Conservation (phyloP, 2,888 invertebrate genomes). For the Synergus umbraculus region DNA sequence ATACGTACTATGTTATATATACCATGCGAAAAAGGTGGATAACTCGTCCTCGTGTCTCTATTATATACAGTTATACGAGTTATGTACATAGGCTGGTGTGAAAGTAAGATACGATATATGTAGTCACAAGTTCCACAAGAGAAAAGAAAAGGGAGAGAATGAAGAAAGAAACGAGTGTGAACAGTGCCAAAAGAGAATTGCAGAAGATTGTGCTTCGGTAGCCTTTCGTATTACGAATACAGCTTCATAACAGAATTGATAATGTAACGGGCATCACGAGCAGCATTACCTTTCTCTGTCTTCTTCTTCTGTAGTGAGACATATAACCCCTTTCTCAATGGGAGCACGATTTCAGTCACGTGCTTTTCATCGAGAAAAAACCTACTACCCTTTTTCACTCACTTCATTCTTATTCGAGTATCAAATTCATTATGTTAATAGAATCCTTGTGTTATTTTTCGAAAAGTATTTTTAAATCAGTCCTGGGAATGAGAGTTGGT, state of each 20-base stretch:
- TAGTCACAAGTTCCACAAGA: constrained; percentile 44
- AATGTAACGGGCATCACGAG: constrained; percentile 74
- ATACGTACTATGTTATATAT: too few species aligned
- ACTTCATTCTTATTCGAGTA: neutral
- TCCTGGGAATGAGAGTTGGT: too few species aligned
- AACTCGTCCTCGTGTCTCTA: constrained; percentile 9
- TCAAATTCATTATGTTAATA: too few species aligned
- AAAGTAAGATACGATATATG: constrained; percentile 55
- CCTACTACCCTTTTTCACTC: constrained; percentile 7
- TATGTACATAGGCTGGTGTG: constrained; percentile 23
- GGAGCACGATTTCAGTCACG: constrained; percentile 63
- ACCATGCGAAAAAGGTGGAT: neutral
- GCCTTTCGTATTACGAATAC: constrained; percentile 74
- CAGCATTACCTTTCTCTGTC: constrained; percentile 57
- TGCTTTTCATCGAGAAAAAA: constrained; percentile 38
- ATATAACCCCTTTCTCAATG: constrained; percentile 67
- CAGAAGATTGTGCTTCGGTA: constrained; percentile 68
- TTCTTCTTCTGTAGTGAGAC: constrained; percentile 48
- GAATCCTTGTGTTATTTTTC: too few species aligned
- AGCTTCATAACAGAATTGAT: constrained; percentile 76
- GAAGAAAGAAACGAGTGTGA: constrained; percentile 36
- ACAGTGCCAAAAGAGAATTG: constrained; percentile 62
- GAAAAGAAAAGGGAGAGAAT: constrained; percentile 44
- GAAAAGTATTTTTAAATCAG: too few species aligned
- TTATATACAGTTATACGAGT: neutral